Conservation (phyloP, 2,797 vertebrate species). For the Emys orbicularis region DNA sequence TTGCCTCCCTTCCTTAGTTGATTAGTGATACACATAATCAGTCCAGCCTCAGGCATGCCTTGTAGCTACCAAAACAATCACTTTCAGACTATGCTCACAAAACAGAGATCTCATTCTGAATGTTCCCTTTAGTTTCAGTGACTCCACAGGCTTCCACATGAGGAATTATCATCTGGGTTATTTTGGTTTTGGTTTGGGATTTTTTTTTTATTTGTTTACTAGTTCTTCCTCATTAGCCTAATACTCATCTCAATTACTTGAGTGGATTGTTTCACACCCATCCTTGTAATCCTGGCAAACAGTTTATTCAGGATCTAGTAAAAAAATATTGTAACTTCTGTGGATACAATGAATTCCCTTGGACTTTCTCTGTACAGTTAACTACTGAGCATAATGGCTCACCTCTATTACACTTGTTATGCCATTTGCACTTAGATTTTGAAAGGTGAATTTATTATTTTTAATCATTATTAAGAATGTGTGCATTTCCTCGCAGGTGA, state of each 20-base stretch:
- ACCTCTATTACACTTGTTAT: conserved; percentile 71
- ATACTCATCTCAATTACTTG: neutral
- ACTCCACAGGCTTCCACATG: neutral
- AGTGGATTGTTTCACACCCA: conserved; percentile 26
- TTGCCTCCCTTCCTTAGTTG: neutral
- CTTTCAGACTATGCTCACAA: neutral
- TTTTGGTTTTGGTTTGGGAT: conserved; percentile 16
- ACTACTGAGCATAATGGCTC: conserved; percentile 46
- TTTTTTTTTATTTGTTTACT: neutral
- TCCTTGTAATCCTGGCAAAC: conserved; percentile 41
- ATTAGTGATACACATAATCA: neutral
- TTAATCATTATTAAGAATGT: conserved; percentile 73
- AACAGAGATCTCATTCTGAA: neutral
- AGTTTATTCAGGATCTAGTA: neutral
- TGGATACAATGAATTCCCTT: conserved; percentile 47
- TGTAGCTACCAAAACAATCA: neutral
- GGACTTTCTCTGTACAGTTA: conserved; percentile 36
- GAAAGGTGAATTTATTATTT: conserved; percentile 67
- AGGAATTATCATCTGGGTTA: conserved; percentile 8
- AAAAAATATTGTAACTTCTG: conserved; percentile 34
- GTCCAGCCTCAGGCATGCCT: neutral
- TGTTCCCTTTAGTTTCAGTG: neutral
- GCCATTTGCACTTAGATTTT: conserved; percentile 69
- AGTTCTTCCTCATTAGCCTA: neutral
- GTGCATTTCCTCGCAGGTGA: conserved; percentile 58